Percentiles rank a stretch among this genome's conserved stretches.
Evolutionary conservation across 92 coral and sea anemone species (phyloP).

Genomic region (Pocillopora grandis): DNA sequence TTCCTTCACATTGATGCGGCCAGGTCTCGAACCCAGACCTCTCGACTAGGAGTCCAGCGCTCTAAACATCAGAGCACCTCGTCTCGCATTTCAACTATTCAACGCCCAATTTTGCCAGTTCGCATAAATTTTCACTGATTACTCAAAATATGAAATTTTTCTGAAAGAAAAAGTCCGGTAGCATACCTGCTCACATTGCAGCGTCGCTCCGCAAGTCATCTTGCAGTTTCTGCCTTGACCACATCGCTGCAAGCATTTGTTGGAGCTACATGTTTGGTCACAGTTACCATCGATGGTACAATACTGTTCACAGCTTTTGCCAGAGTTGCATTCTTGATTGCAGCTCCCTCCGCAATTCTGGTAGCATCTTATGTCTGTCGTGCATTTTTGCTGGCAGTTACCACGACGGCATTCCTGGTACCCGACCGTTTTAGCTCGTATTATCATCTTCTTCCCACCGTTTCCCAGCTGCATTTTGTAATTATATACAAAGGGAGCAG

Average conservation of each 20-base stretch:
- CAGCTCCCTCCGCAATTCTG: slow-evolving; percentile 40
- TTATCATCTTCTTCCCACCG: slow-evolving; percentile 33
- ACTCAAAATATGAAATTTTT: background rate
- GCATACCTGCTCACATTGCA: slow-evolving; percentile 27
- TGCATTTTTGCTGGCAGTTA: slow-evolving; percentile 31
- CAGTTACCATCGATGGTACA: slow-evolving; percentile 32
- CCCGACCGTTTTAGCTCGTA: slow-evolving; percentile 17
- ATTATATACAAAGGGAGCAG: background rate
- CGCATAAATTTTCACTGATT: too few relatives aligned
- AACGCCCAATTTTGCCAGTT: too few relatives aligned
- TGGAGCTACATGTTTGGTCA: slow-evolving; percentile 17
- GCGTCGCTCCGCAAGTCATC: slow-evolving; percentile 34
- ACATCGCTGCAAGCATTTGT: slow-evolving; percentile 27
- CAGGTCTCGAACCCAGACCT: too few relatives aligned
- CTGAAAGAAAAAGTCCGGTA: background rate
- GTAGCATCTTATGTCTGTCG: slow-evolving; percentile 23
- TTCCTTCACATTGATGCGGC: too few relatives aligned
- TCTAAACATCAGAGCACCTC: too few relatives aligned
- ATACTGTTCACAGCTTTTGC: slow-evolving; percentile 28
- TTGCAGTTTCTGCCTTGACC: slow-evolving; percentile 16
- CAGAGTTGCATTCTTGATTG: slow-evolving; percentile 17
- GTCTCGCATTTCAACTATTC: too few relatives aligned
- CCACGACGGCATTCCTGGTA: slow-evolving; percentile 32
- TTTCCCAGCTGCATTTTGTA: background rate
- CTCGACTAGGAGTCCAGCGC: too few relatives aligned